phyloP scores from a whole-genome alignment of 2,888 invertebrate species.

The Ptycholaimellus sp. region DNA sequence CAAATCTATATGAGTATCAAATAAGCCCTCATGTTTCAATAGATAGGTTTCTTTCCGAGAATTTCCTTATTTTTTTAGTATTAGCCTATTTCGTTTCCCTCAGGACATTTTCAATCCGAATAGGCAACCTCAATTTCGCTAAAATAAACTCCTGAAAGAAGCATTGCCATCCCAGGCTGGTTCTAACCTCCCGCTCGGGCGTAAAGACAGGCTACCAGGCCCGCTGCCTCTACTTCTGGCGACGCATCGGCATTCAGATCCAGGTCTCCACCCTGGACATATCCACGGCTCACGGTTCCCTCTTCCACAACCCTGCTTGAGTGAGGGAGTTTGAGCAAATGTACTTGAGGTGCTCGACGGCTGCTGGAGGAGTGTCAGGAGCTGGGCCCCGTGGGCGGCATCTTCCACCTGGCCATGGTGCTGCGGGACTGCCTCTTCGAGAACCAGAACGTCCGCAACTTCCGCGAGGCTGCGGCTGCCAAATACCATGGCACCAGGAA shows the following conservation, averaged over 20 bases:
- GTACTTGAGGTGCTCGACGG: constrained; percentile 23
- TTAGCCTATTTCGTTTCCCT: too few species aligned
- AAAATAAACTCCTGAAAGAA: not conserved
- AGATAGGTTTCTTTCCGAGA: too few species aligned
- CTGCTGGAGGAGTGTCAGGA: constrained; percentile 16
- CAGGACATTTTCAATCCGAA: too few species aligned
- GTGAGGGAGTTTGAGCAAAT: constrained; percentile 2
- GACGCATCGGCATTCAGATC: constrained; percentile 21
- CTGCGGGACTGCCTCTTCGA: constrained; percentile 32
- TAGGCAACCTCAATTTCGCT: too few species aligned
- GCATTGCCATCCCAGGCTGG: constrained; percentile 32
- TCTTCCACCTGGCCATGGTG: constrained; percentile 80
- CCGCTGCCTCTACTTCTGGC: constrained; percentile 45
- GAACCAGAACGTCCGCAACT: constrained; percentile 30
- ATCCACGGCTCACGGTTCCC: constrained; percentile 8
- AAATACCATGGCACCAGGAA: constrained; percentile 62
- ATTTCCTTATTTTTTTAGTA: too few species aligned
- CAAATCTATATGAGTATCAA: too few species aligned
- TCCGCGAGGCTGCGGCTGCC: constrained; percentile 50
- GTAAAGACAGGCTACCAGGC: constrained; percentile 75
- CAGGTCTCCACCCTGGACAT: constrained; percentile 22
- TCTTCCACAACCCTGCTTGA: not conserved
- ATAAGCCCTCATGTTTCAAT: too few species aligned
- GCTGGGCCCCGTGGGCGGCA: constrained; percentile 41
- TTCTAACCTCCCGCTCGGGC: constrained; percentile 68